Conservation (phyloP, 1,140 invertebrate genomes). For the Penaeus vannamei region DNA sequence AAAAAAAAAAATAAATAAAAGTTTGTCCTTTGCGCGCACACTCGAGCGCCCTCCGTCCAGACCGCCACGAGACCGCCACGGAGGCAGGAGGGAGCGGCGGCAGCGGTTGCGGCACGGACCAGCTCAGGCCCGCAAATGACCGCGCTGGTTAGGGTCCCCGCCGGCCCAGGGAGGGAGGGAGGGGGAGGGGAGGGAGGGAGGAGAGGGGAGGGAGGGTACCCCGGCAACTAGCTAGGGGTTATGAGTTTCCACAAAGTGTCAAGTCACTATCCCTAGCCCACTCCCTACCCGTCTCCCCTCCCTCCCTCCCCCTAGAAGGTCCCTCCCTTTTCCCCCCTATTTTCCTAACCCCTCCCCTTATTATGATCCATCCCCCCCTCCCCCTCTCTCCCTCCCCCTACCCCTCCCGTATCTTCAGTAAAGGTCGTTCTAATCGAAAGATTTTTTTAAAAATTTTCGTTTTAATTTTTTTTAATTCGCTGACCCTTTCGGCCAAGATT, state of each 20-base stretch:
- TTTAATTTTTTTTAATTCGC: no score
- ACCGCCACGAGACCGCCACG: no score
- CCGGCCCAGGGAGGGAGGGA: neutral
- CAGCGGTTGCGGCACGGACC: no score
- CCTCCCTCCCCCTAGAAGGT: neutral
- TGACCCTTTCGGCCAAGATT: neutral
- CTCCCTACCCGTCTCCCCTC: neutral
- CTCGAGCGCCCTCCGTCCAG: no score
- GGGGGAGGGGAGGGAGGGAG: neutral
- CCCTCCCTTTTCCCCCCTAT: neutral
- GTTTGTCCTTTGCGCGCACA: no score
- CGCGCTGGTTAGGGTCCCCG: neutral
- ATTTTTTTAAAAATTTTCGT: no score
- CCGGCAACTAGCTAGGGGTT: conserved; percentile 45
- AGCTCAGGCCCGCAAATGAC: no score
- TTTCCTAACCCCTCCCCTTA: neutral
- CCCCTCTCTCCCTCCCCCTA: no score
- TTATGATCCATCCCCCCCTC: conserved; percentile 1
- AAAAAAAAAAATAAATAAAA: no score
- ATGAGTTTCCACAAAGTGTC: conserved; percentile 57
- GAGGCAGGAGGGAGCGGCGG: no score
- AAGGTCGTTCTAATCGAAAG: no score
- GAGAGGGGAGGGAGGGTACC: conserved; percentile 4
- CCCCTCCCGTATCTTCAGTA: no score
- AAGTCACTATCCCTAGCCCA: conserved; percentile 41